phyloP scores from a whole-genome alignment of 2,797 vertebrate species.

The Enteromius mattozi region DNA sequence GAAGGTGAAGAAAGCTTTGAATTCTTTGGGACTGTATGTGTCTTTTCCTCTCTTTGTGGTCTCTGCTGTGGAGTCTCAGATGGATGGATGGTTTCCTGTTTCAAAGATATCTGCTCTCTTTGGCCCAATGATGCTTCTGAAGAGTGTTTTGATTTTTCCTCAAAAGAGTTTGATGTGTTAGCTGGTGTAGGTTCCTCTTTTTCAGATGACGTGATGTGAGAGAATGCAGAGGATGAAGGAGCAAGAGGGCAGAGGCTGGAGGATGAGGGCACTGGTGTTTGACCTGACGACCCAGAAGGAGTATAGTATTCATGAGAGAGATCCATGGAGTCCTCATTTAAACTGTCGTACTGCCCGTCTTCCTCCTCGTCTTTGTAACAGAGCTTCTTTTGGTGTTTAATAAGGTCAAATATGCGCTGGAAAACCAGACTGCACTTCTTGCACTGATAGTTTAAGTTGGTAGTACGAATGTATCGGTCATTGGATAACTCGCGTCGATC shows the following conservation, averaged over 20 bases:
- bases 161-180: slow-evolving; percentile 80
- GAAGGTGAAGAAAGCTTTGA: slow-evolving; percentile 85
- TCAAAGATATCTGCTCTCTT: slow-evolving; percentile 89
- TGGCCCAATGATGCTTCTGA: slow-evolving; percentile 85
- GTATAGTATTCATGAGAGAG: slow-evolving; percentile 90
- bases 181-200: slow-evolving; percentile 86
- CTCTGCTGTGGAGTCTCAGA: slow-evolving; percentile 84
- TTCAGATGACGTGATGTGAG: slow-evolving; percentile 86
- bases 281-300: slow-evolving; percentile 95
- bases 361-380: slow-evolving; percentile 99
- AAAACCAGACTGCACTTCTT: slow-evolving; percentile 99
- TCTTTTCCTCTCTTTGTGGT: slow-evolving; percentile 87
- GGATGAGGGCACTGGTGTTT: slow-evolving; percentile 93
- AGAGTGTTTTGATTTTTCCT: slow-evolving; percentile 94
- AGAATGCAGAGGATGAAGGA: slow-evolving; percentile 82
- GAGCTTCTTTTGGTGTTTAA: slow-evolving; percentile 99
- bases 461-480: slow-evolving; percentile 95
- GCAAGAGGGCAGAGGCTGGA: slow-evolving; percentile 88
- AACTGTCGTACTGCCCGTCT: slow-evolving; percentile 97
- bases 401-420: slow-evolving; percentile 98
- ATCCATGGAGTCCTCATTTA: slow-evolving; percentile 97
- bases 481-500: slow-evolving; percentile 95
- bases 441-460: slow-evolving; percentile 98
- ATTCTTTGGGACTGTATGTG: slow-evolving; percentile 82
- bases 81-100: slow-evolving; percentile 87